Base-by-base conservation (phyloP, 2,888 invertebrate genomes). In the Tetrapedia diversipes region DNA sequence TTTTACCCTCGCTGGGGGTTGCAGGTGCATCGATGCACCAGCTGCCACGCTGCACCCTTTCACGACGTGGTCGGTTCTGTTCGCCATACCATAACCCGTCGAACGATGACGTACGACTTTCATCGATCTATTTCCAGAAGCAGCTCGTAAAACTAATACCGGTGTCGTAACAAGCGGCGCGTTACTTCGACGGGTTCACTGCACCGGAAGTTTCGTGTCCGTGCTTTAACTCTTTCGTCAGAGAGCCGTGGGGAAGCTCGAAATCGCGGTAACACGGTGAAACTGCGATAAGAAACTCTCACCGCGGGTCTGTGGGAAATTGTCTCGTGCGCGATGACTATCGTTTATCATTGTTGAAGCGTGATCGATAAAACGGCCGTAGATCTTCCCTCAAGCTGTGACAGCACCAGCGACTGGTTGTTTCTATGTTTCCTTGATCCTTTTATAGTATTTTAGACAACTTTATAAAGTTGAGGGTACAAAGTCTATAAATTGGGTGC, bases 201-300 rank as follows among this genome's bases (percentile, higher is more conserved):
- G 88, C 79, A 83, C 88, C 88, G 87, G 88, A 87, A 87, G 86
- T 85, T 86, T 83, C 88, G 80, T 82, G 86, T 83, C 79, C 81
- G 77, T 80, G 76, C 81, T 82, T 78, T 73, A 84, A 85, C 83
- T 85, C 85, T 83, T 85, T 84, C 84, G 77, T 81, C 81, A 68
- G 63, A 51, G 49, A 54, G 60, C 34, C 75, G 68, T 59, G 53
- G 63, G 67, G 69, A 74, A 76, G 70, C 64, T 68, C 37, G 69
- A 70, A 80, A 77, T 80, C 72, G 63, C 51, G 54, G 60, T 43
- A 56, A 54, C 65, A 67, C 57, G 41, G 70, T 51, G 57, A 68
- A n/a, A 63, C 75, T 63, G 51, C 61, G 71, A 84, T 76, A 71
- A 80, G 66, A 70, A 65, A 49, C 51, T 43, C 66, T 41, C 49